Evolutionary conservation across 92 coral and sea anemone genomes (phyloP), one percentile per base, ranked within the genome.

Genomic region (Montipora capitata): DNA sequence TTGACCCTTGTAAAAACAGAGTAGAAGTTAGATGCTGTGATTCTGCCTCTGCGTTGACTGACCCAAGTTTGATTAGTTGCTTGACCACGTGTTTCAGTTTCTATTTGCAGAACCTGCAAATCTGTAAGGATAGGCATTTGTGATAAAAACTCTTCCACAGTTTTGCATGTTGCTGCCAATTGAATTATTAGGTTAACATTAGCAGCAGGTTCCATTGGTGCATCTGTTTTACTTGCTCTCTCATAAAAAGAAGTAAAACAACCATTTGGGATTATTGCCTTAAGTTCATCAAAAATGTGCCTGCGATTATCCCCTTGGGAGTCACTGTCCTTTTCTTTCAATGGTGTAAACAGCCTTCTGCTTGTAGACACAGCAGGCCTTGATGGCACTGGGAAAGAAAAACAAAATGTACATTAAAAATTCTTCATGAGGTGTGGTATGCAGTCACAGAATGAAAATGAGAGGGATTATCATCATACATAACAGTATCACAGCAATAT

Each of bases 11-110:
- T 71, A 48, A 51, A 71, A 61, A 35, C 80, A 45, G 72, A 71
- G 70, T 71, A 83, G 17, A 71, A 18, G 66, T 62, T 86, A 15
- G 79, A 85, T 38, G 85, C 89, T 57, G 89, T 85, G 40, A 85
- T 85, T 44, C 89, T 67, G 62, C 85, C 67, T 51, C 78, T 44
- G 59, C 74, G 39, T 27, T 85, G 76, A 43, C 27, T 16, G 20
- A 48, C 49, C 89, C 89, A 65, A 40, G 42, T 62, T 48, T 48
- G 52, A 48, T 48, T 48, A 48, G 52, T 48, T 48, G 6, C 51
- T 40, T 69, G 75, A 40, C 38, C 75, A 13, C 18, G 51, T 69
- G 75, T 69, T 14, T 40, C 17, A 7, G 80, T 40, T 70, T 72
- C 68, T 42, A 74, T 64, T n/a, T 35, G 64, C 45, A 43, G 68